Base-by-base conservation (phyloP, 2,113 vertebrate genomes). In the Progne subis region DNA sequence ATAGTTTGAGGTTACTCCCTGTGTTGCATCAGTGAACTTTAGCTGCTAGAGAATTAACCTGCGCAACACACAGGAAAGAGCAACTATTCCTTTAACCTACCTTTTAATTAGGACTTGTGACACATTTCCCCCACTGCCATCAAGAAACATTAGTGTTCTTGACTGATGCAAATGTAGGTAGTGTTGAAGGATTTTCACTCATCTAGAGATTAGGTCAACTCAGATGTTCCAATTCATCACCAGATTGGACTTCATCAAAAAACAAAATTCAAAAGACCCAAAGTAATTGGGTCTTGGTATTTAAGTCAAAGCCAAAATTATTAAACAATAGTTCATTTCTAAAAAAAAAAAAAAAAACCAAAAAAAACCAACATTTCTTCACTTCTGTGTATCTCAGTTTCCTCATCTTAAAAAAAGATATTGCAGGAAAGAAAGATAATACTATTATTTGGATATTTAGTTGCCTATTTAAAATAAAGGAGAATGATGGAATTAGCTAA, bases 401-500 rank as follows among this genome's bases (percentile, higher is more conserved):
- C 52, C 21, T 1, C 11, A 52, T 31, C 32, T 55, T 37, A 52
- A 20, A 47, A 25, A 80, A 65, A 86, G 6, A 15, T 2, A 12
- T 8, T 41, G 5, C 15, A 65, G 23, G 29, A 12, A 53, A 49
- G 8, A 84, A 81, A 37, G 12, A n/a, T 26, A 50, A 4, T 34
- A 19, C 13, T 7, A 23, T 25, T 56, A 56, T 46, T 78, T 70
- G 64, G 6, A 15, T 46, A 75, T 29, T 60, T 55, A 17, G 3
- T 31, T 79, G 14, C 6, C 2, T 43, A 21, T 47, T 49, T 44
- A 61, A 86, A 91, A 64, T 32, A 34, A 72, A 47, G 9, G 34
- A 60, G 3, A 0, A 3, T 0, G 3, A 9, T 47, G 8, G 29
- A 82, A 70, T 53, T 41, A 52, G 6, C 18, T 37, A 32, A 31